Base-by-base conservation (phyloP, 2,113 vertebrate species). In the Ciconia boyciana region DNA sequence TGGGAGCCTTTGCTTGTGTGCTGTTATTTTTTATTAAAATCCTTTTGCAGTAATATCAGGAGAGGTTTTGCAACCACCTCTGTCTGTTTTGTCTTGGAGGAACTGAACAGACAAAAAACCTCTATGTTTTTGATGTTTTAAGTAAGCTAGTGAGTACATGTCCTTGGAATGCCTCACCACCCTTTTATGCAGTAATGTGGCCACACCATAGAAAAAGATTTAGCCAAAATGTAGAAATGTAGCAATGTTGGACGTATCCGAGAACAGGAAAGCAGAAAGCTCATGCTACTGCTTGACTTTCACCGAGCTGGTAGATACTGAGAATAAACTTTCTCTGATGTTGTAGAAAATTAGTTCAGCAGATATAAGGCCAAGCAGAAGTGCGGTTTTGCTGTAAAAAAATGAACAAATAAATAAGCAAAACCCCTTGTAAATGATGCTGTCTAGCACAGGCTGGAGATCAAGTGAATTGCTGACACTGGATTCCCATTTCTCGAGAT, bases 1-100 rank as follows among this genome's bases (percentile, higher is more conserved):
- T 83, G 74, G 41, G 60, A 90, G 79, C 62, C 79, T 86, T 49
- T 82, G 79, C 36, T 2, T 90, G 75, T 77, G 55, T 77, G 75
- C 75, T 83, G 88, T 24, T 81, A 87, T 71, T 84, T 91, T 84
- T 82, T 90, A 95, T 95, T 96, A 83, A 95, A 92, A 43, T 60
- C 34, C 66, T 34, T 89, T 22, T 16, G 22, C 55, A 32, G 77
- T 32, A 87, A 57, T 46, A 79, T 7, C 83, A 79, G 36, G 32
- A 65, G 80, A 66, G 48, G 60, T 70, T 90, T 78, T 41, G 61
- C 79, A 62, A 31, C 74, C 21, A 5, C 11, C 79, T 71, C 51
- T n/a, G 48, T 36, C 71, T 55, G 34, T 15, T 83, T 46, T 11
- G 29, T 49, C 83, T 41, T 34, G 26, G 55, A 71, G 36, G 36